Conservation (phyloP, 2,797 vertebrate genomes). For the Sebastes oblongus region DNA sequence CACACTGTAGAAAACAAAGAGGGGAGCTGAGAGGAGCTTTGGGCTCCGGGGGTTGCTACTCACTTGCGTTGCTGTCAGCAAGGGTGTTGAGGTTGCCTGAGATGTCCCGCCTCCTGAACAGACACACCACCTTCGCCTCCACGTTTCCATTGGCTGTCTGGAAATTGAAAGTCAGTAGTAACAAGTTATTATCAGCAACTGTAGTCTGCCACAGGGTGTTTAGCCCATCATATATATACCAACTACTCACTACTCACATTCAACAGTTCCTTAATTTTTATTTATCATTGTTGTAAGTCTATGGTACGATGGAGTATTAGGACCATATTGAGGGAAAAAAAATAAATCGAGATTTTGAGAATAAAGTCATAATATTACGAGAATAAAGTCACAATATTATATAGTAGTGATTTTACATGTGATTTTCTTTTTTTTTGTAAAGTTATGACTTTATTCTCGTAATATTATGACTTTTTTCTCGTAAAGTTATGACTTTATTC, state of each 20-base stretch:
- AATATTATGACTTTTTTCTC: no score
- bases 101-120: constrained; percentile 93
- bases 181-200: neutral
- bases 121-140: constrained; percentile 95
- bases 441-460: no score
- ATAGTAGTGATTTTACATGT: no score
- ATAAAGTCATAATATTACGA: no score
- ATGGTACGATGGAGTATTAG: no score
- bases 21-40: neutral
- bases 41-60: constrained; percentile 72
- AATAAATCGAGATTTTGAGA: no score
- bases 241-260: neutral
- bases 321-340: no score
- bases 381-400: no score
- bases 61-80: constrained; percentile 94
- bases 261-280: neutral
- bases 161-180: constrained; percentile 10
- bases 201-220: neutral
- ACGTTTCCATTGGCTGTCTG: constrained; percentile 96
- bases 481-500: no score
- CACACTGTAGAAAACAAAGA: neutral
- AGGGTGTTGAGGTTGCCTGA: constrained; percentile 95
- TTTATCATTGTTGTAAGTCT: no score
- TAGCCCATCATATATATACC: neutral
- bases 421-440: no score